Percentiles rank a stretch among this genome's conserved stretches.
Evolutionary conservation across 2,888 invertebrate genomes (phyloP).

Genomic region (Ametastegia equiseti): DNA sequence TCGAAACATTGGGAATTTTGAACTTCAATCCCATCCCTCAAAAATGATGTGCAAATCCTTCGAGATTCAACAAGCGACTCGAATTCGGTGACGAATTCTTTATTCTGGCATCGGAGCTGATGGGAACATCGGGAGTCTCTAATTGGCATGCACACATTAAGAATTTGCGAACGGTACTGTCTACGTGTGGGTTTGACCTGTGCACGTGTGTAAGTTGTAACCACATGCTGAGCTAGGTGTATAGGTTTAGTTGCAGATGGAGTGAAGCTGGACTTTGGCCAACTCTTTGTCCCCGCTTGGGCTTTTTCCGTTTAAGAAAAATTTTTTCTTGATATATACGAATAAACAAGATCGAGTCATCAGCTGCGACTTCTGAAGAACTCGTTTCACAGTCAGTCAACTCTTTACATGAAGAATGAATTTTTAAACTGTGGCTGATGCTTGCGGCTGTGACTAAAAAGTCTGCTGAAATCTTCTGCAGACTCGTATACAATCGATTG

Average conservation of each 20-base stretch:
- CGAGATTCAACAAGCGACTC: background rate
- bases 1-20: no score
- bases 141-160: background rate
- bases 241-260: slow-evolving; percentile 32
- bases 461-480: no score
- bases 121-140: background rate
- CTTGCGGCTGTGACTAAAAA: background rate
- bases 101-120: background rate
- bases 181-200: background rate
- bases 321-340: background rate
- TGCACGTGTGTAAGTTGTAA: background rate
- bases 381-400: background rate
- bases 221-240: background rate
- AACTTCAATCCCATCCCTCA: no score
- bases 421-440: background rate
- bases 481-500: no score
- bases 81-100: background rate
- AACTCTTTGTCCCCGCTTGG: slow-evolving; percentile 33
- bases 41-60: no score
- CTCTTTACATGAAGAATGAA: background rate
- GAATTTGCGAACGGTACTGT: background rate
- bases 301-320: slow-evolving; percentile 25
- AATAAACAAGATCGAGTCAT: slow-evolving; percentile 28
- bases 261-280: slow-evolving; percentile 36
- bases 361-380: background rate